phyloP scores from a whole-genome alignment of 2,797 vertebrate genomes.

The Syndactyla subalaris region DNA sequence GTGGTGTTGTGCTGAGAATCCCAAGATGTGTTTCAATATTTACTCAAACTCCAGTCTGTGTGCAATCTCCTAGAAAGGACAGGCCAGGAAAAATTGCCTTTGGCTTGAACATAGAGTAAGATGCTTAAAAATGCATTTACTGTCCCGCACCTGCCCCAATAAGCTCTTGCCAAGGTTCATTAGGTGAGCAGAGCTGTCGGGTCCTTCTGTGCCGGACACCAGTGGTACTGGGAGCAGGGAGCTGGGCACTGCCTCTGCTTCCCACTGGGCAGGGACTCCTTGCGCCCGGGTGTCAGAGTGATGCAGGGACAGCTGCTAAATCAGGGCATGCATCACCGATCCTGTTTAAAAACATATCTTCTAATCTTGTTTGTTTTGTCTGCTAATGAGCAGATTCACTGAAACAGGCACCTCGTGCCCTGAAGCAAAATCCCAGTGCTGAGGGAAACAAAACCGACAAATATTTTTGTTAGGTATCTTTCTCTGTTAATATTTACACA shows the following conservation, averaged over 20 bases:
- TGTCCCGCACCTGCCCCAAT: background rate
- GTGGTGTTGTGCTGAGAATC: background rate
- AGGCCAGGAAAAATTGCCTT: background rate
- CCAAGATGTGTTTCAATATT: background rate
- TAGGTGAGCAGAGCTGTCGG: background rate
- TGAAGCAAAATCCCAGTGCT: background rate
- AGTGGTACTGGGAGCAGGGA: background rate
- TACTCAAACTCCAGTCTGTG: background rate
- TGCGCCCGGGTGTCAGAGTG: background rate
- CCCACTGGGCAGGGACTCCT: background rate
- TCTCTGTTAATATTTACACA: background rate
- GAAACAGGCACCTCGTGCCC: background rate
- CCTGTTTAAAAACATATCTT: background rate
- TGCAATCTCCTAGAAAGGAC: background rate
- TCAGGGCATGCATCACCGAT: background rate
- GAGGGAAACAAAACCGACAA: background rate
- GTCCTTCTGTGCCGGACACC: background rate
- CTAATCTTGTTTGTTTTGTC: background rate
- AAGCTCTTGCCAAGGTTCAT: background rate
- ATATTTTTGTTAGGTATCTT: background rate
- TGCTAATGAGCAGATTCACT: background rate
- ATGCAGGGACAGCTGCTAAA: background rate
- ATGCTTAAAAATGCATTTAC: background rate
- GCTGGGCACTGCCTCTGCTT: background rate
- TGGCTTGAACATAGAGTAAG: background rate